phyloP scores from a whole-genome alignment of 2,113 vertebrate genomes.

The Zeus faber region DNA sequence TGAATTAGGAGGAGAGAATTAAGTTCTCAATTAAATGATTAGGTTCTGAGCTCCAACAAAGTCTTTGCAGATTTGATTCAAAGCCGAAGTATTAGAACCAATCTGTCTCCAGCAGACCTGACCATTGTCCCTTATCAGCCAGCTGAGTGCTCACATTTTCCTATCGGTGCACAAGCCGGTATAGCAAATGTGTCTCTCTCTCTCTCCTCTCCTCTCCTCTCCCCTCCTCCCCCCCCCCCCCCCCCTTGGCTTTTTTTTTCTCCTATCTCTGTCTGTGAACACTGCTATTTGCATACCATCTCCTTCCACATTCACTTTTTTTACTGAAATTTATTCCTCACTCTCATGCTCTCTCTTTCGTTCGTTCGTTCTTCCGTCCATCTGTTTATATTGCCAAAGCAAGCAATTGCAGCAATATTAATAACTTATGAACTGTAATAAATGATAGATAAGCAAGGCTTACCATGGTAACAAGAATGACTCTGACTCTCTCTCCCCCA shows the following conservation, averaged over 20 bases:
- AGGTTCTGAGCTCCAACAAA: slow-evolving; percentile 59
- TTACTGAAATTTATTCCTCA: background rate
- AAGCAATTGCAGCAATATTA: too few relatives aligned
- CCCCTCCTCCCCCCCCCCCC: slow-evolving; percentile 21
- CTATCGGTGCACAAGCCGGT: slow-evolving; percentile 57
- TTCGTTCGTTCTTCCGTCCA: background rate
- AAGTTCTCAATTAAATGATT: slow-evolving; percentile 76
- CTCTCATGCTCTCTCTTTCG: background rate
- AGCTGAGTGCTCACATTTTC: slow-evolving; percentile 52
- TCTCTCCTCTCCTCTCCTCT: slow-evolving; percentile 29
- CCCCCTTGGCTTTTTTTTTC: slow-evolving; percentile 26
- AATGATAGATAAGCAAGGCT: too few relatives aligned
- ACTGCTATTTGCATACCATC: slow-evolving; percentile 39
- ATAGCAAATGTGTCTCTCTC: slow-evolving; percentile 56
- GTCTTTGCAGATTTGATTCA: slow-evolving; percentile 60
- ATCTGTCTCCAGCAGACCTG: slow-evolving; percentile 69
- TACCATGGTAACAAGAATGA: too few relatives aligned
- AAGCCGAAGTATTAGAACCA: slow-evolving; percentile 64
- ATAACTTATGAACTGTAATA: too few relatives aligned
- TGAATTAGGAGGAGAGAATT: slow-evolving; percentile 66
- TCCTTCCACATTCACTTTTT: slow-evolving; percentile 3
- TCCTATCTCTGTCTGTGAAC: slow-evolving; percentile 43
- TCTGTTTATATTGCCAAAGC: too few relatives aligned
- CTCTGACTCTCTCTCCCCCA: background rate
- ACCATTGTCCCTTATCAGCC: slow-evolving; percentile 64